phyloP scores from a whole-genome alignment of 1,140 invertebrate genomes.

The Polyergus mexicanus region DNA sequence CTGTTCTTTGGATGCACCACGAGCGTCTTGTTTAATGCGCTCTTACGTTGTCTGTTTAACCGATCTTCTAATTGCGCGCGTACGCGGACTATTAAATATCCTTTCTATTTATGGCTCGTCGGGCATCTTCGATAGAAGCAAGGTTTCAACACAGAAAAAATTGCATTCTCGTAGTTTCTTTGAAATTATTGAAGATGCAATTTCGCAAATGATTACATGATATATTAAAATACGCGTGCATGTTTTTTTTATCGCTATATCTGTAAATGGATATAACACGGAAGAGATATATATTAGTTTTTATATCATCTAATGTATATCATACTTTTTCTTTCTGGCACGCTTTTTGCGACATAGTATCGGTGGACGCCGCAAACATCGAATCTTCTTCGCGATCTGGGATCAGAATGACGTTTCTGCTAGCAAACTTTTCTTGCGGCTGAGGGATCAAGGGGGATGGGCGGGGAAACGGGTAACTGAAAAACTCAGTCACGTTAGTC shows the following conservation, averaged over 20 bases:
- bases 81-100: neutral
- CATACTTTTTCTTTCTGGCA: constrained; percentile 22
- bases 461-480: constrained; percentile 50
- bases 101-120: neutral
- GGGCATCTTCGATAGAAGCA: neutral
- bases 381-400: constrained; percentile 51
- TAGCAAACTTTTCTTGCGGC: constrained; percentile 48
- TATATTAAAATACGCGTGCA: neutral
- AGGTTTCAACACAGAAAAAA: neutral
- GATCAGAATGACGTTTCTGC: constrained; percentile 56
- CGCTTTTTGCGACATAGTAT: constrained; percentile 29
- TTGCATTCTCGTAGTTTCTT: neutral
- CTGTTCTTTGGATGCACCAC: neutral
- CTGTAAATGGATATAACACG: neutral
- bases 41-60: constrained; percentile 18
- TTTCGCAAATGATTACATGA: neutral
- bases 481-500: constrained; percentile 58
- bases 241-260: neutral
- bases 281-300: neutral
- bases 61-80: constrained; percentile 23
- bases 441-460: constrained; percentile 9
- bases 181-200: neutral
- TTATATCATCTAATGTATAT: constrained; percentile 23
- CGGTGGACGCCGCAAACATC: constrained; percentile 33
- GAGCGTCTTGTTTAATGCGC: neutral